phyloP scores from a whole-genome alignment of 2,888 invertebrate species.

The Latrodectus hesperus region DNA sequence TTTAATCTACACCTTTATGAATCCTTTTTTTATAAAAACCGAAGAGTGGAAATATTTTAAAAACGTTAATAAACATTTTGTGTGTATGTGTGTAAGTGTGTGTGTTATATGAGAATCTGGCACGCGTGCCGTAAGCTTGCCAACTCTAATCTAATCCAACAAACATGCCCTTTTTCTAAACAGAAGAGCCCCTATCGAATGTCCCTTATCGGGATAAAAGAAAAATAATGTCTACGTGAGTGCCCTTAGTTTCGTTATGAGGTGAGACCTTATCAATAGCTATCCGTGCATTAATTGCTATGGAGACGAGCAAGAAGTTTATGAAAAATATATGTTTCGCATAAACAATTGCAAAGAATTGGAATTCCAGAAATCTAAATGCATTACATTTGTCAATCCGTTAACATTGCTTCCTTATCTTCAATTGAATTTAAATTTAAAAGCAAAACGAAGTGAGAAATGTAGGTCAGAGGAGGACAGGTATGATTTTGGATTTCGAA shows the following conservation, averaged over 20 bases:
- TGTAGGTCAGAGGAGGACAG: not conserved
- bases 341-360: too few species aligned
- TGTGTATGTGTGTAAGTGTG: too few species aligned
- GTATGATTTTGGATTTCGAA: not conserved
- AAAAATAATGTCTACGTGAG: not conserved
- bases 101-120: too few species aligned
- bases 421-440: constrained; percentile 3
- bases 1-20: too few species aligned
- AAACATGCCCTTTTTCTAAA: not conserved
- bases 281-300: not conserved
- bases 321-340: too few species aligned
- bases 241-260: not conserved
- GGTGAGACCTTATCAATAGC: not conserved
- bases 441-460: not conserved
- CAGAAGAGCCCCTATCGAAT: not conserved
- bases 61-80: too few species aligned
- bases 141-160: not conserved
- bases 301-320: too few species aligned
- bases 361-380: not conserved
- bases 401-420: not conserved
- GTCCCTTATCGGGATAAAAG: too few species aligned
- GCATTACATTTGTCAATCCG: not conserved
- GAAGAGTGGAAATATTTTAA: too few species aligned
- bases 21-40: too few species aligned
- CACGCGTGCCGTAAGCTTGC: too few species aligned